Evolutionary conservation across 2,113 vertebrate species (phyloP).

Genomic region (Eublepharis macularius): DNA sequence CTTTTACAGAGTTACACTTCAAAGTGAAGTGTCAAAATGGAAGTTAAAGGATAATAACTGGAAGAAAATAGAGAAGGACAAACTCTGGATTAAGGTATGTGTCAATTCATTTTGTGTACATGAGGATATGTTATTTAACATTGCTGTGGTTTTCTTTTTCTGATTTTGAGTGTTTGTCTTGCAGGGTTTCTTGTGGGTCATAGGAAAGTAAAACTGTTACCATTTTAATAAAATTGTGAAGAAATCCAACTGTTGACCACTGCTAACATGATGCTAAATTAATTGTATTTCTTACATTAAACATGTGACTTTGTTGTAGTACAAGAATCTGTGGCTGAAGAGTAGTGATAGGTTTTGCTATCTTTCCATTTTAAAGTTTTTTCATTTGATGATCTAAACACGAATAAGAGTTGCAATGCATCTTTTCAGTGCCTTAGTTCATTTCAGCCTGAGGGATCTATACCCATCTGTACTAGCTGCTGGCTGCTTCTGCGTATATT

Average conservation of each 20-base stretch:
- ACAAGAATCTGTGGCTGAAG: no score
- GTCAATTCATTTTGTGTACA: background rate
- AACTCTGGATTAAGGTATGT: conserved; percentile 19
- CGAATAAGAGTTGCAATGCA: background rate
- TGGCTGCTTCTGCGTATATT: background rate
- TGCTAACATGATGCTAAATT: background rate
- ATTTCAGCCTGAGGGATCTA: background rate
- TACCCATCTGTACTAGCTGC: background rate
- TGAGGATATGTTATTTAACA: background rate
- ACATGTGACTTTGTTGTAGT: no score
- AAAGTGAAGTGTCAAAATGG: conserved; percentile 1
- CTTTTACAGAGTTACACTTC: background rate
- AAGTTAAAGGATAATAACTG: background rate
- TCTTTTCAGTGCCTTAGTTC: background rate
- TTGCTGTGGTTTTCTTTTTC: background rate
- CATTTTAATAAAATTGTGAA: background rate
- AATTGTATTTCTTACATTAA: background rate
- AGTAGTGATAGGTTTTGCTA: no score
- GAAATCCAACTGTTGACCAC: background rate
- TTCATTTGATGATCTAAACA: background rate
- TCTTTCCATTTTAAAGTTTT: no score
- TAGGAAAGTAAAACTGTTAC: background rate
- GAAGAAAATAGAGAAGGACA: background rate
- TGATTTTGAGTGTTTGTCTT: background rate
- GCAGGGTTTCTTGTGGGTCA: background rate